Base-by-base conservation (phyloP, 2,113 vertebrate genomes). In the Ancistrus triradiatus region DNA sequence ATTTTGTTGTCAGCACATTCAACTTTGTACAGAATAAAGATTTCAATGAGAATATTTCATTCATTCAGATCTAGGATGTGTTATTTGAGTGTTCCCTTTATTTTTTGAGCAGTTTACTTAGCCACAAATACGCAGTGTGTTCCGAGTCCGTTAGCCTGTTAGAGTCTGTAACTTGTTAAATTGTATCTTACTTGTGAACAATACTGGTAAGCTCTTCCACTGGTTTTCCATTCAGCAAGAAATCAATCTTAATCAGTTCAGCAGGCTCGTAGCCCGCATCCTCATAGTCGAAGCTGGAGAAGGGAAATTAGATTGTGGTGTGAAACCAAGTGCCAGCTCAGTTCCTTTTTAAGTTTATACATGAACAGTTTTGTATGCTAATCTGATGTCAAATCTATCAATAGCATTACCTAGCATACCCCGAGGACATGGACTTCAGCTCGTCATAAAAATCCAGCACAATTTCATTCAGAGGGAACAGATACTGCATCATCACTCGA, bases 401-500 rank as follows among this genome's bases (percentile, higher is more conserved):
- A 22, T 19, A 59, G 11, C 13, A 18, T 88, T 84, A 95, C 95
- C 96, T 98, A 76, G 94, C 95, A 69, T 98, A 98, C 80, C 95
- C 95, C 58, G 96, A 98, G 19, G 95, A 95, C 35, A 96, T 35
- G 1, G 95, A 97, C 76, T 98, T 99, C 18, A 99, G 88, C 37
- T 84, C 78, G 68, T 99, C 96, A 46, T 98, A 99, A 82, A 99
- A 99, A 83, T 99, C 96, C 47, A 98, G 89, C 37, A 98, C 91
- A 3, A 99, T 86, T 86, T 99, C 95, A 83, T 95, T 98, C 51
- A 98, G 82, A 53, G 96, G 95, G 44, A 98, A 92, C 57, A 93
- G 77, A 68, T 92, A 98, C 69, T 95, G 93, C 84, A 98, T 84
- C 90, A 98, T 92, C 66, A 97, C 89, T 43, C 95, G 90, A 43